Conservation (phyloP, 2,888 invertebrate genomes). For the Leptopterna dolabrata region DNA sequence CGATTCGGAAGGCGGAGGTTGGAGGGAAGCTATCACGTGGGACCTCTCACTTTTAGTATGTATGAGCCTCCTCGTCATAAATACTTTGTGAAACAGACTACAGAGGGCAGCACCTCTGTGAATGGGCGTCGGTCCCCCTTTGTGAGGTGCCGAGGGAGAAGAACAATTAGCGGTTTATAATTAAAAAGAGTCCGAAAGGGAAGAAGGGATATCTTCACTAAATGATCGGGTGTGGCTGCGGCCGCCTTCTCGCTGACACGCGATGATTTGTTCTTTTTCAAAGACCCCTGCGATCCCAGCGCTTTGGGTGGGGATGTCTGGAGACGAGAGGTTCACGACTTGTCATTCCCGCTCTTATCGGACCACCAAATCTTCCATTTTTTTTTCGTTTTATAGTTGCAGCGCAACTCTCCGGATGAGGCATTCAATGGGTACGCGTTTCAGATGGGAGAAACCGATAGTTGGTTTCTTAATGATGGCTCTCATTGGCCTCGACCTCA, state of each 20-base stretch:
- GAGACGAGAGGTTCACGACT: background rate
- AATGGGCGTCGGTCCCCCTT: constrained; percentile 39
- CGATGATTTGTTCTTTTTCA: constrained; percentile 40
- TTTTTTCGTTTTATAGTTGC: background rate
- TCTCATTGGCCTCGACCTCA: background rate
- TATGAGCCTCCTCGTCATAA: background rate
- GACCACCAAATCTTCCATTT: background rate
- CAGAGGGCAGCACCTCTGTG: background rate
- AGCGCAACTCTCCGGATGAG: background rate
- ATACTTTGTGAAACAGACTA: constrained; percentile 1
- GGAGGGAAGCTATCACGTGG: background rate
- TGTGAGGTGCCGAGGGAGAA: background rate
- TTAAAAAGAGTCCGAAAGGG: constrained; percentile 33
- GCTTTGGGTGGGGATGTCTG: background rate
- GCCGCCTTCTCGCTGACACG: constrained; percentile 29
- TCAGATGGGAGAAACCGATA: background rate
- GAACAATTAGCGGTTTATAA: constrained; percentile 42
- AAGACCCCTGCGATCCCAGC: background rate
- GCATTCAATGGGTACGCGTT: constrained; percentile 2
- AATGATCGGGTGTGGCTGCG: constrained; percentile 41
- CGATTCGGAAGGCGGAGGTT: background rate
- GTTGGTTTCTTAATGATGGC: background rate
- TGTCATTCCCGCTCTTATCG: background rate
- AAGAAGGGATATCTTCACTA: constrained; percentile 41
- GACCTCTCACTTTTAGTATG: background rate